Conservation (phyloP, 1,140 invertebrate genomes). For the Tetramorium simillimum region DNA sequence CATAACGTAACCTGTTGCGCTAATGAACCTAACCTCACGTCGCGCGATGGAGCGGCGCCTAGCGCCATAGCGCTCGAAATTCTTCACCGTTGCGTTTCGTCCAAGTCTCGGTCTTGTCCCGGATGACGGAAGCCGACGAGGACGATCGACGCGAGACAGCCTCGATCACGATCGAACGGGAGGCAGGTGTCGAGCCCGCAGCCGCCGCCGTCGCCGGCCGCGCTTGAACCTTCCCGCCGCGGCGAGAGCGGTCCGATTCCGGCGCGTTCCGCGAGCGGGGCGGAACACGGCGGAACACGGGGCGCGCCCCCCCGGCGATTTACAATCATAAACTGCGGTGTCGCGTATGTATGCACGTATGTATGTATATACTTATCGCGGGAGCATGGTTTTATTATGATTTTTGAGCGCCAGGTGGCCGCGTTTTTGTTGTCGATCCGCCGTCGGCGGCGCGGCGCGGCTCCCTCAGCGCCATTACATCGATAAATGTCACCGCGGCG, state of each 20-base stretch:
- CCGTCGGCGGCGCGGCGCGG: constrained; percentile 38
- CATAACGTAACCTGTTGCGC: constrained; percentile 41
- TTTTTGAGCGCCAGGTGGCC: constrained; percentile 80
- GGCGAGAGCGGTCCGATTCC: neutral
- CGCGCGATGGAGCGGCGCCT: neutral
- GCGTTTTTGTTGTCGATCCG: constrained; percentile 73
- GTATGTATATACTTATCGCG: constrained; percentile 71
- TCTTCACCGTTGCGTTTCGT: neutral
- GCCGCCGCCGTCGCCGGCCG: too few relatives aligned
- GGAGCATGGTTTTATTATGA: constrained; percentile 80
- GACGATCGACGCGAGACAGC: neutral
- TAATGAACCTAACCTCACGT: neutral
- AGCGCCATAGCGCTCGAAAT: neutral
- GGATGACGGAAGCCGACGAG: neutral
- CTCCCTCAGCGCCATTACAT: constrained; percentile 76
- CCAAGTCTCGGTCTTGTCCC: neutral
- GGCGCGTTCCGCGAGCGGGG: neutral
- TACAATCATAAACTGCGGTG: constrained; percentile 73
- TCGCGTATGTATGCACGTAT: constrained; percentile 36
- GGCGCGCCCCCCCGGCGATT: constrained; percentile 63
- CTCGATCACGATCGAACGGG: neutral
- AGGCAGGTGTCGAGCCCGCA: neutral
- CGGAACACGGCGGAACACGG: constrained; percentile 28
- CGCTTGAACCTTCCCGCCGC: constrained; percentile 2
- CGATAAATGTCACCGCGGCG: constrained; percentile 75